phyloP scores from a whole-genome alignment of 2,797 vertebrate species.

The Xiphorhynchus erythropygius region DNA sequence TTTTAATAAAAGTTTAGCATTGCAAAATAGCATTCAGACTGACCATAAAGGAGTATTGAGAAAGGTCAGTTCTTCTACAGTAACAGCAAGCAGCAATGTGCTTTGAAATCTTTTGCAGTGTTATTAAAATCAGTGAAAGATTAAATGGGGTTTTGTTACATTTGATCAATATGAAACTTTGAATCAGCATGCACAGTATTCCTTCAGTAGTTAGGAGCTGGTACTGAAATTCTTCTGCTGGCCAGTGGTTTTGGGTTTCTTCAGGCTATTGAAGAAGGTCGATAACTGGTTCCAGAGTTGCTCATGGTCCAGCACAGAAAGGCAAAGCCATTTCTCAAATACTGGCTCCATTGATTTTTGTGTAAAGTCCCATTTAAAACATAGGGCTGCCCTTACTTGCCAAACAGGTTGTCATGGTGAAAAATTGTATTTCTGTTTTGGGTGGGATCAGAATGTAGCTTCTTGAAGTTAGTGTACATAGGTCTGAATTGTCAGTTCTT shows the following conservation, averaged over 20 bases:
- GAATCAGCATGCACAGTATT: background rate
- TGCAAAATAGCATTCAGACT: background rate
- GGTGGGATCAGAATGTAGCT: background rate
- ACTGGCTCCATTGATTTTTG: background rate
- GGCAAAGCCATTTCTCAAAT: background rate
- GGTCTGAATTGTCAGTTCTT: background rate
- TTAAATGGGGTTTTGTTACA: background rate
- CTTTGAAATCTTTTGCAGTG: background rate
- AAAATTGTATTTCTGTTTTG: background rate
- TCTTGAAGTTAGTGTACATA: background rate
- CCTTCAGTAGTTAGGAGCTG: background rate
- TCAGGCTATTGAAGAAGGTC: background rate
- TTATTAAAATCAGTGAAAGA: background rate
- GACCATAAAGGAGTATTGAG: background rate
- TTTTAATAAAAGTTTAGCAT: background rate
- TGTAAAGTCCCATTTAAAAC: background rate
- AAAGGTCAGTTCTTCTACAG: background rate
- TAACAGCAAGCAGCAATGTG: background rate
- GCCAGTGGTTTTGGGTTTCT: background rate
- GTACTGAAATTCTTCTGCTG: background rate
- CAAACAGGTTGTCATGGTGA: background rate
- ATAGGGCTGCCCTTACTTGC: accelerated
- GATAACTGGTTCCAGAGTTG: background rate
- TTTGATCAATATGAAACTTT: background rate
- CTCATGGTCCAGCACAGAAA: background rate